A percentile compares a stretch with the other conserved stretches of the same genome.
phyloP scores from a whole-genome alignment of 1,140 invertebrate genomes.

The Adelges cooleyi region DNA sequence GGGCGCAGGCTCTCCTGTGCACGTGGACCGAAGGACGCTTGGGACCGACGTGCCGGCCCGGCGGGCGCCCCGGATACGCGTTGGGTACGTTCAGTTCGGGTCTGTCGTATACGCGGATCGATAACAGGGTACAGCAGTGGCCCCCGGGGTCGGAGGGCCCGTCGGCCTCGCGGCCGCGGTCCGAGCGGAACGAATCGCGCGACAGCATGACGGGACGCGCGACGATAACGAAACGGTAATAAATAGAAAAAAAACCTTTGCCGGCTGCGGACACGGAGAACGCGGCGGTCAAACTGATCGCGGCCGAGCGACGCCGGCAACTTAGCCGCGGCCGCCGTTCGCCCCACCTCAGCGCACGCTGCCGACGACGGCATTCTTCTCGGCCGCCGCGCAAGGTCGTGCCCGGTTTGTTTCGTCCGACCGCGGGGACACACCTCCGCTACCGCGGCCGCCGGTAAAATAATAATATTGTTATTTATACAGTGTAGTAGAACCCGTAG shows the following conservation, averaged over 20 bases:
- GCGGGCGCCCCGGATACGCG: background rate
- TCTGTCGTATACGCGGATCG: conserved; percentile 9
- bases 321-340: background rate
- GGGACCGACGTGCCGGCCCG: background rate
- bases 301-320: background rate
- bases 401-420: background rate
- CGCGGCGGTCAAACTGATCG: conserved; percentile 2
- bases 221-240: background rate
- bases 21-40: conserved; percentile 23
- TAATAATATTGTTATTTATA: too few relatives aligned
- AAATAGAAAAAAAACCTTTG: background rate
- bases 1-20: conserved; percentile 28
- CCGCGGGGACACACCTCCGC: too few relatives aligned
- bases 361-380: background rate
- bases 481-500: too few relatives aligned
- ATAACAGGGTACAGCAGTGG: background rate
- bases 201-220: background rate
- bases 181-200: conserved; percentile 9
- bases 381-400: conserved; percentile 14
- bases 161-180: background rate
- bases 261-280: background rate
- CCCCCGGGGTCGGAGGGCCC: background rate
- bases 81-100: conserved; percentile 12
- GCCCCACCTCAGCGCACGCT: background rate
- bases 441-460: too few relatives aligned